Conservation (phyloP, 2,797 vertebrate genomes). For the Sebastolobus altivelis region DNA sequence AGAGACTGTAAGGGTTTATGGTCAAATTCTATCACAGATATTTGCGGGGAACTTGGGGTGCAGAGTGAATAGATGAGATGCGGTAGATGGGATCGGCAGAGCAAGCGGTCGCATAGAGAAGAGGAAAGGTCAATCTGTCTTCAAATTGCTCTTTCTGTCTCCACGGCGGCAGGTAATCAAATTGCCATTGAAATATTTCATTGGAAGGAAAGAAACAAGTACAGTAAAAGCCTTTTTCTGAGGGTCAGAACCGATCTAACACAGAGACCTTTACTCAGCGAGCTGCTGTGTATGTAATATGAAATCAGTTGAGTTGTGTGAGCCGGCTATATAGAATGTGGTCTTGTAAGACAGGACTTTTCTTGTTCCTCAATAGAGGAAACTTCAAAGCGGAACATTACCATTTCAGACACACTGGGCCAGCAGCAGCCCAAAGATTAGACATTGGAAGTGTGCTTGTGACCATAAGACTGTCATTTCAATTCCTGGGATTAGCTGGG, state of each 20-base stretch:
- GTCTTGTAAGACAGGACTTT: slow-evolving; percentile 14
- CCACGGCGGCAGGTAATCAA: slow-evolving; percentile 51
- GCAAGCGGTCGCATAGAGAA: not conserved
- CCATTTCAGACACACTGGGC: slow-evolving; percentile 58
- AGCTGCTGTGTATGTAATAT: slow-evolving; percentile 6
- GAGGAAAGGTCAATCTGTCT: slow-evolving; percentile 61
- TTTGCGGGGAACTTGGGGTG: not conserved
- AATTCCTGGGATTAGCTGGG: slow-evolving; percentile 3
- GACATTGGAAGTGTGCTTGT: slow-evolving; percentile 4
- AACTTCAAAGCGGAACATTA: slow-evolving; percentile 53
- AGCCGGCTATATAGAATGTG: not conserved
- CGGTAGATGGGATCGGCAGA: slow-evolving; percentile 1
- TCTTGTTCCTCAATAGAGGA: not conserved
- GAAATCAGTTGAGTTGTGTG: slow-evolving; percentile 7
- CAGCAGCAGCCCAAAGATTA: slow-evolving; percentile 55
- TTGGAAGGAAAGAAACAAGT: slow-evolving; percentile 37
- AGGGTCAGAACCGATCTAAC: slow-evolving; percentile 34
- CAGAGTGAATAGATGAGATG: slow-evolving; percentile 22
- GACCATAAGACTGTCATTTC: slow-evolving; percentile 37
- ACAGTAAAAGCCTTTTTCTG: slow-evolving; percentile 32
- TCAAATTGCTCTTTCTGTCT: slow-evolving; percentile 58
- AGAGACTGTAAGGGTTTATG: slow-evolving; percentile 16
- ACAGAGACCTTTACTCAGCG: slow-evolving; percentile 21
- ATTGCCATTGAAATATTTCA: slow-evolving; percentile 57
- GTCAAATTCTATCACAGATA: slow-evolving; percentile 21